These are phyloP conservation scores for Probosciger aterrimus DNA, from an alignment of 2,113 vertebrate genomes.

Conservation along the genomic window DNA sequence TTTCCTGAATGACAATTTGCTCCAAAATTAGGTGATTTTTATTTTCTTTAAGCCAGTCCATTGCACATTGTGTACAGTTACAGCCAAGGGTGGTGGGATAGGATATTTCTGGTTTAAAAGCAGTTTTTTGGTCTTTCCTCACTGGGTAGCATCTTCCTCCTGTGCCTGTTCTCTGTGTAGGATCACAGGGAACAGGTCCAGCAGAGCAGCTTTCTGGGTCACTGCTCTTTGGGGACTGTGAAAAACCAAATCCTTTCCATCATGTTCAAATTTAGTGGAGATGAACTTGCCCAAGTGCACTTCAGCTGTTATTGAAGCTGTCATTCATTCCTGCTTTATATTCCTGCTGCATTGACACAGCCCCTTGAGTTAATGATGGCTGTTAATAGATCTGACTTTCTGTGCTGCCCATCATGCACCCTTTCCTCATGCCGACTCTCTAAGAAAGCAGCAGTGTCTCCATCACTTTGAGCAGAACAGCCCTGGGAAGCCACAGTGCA, in stretches of 20 bases:
- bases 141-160: background rate
- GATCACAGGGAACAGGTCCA: background rate
- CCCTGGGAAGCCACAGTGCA: background rate
- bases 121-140: background rate
- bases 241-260: background rate
- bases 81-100: background rate
- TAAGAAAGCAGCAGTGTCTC: background rate
- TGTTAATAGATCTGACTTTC: background rate
- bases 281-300: background rate
- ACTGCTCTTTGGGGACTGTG: background rate
- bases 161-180: background rate
- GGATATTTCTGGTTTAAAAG: background rate
- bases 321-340: background rate
- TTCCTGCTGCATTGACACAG: background rate
- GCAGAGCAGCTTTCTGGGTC: background rate
- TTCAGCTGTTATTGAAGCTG: background rate
- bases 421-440: accelerated
- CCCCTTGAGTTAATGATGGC: background rate
- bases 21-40: background rate
- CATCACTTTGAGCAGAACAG: background rate
- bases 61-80: background rate
- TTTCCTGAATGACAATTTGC: background rate
- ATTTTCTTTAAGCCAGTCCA: background rate
- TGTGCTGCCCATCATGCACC: background rate
- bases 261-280: background rate